Evolutionary conservation across 2,888 invertebrate genomes (phyloP).

Genomic region (Dorcus hopei): DNA sequence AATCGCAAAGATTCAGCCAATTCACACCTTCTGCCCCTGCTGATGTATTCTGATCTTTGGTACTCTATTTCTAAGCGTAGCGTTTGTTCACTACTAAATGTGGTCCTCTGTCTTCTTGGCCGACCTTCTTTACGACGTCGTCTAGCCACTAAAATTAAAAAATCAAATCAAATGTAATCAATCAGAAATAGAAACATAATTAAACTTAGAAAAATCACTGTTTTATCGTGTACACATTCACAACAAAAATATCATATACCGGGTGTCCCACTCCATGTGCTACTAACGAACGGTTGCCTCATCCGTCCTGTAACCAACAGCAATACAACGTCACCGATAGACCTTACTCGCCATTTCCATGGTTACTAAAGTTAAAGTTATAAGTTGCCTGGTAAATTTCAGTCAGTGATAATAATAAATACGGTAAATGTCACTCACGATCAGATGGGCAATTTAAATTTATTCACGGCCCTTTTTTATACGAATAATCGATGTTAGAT

Average conservation of each 20-base stretch:
- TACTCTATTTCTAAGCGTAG: conserved; percentile 87
- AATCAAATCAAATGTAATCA: neutral
- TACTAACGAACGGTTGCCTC: too few relatives aligned
- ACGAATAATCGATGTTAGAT: too few relatives aligned
- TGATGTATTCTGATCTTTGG: conserved; percentile 88
- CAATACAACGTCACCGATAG: too few relatives aligned
- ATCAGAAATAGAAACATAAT: neutral
- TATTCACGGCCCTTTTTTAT: too few relatives aligned
- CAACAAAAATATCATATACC: neutral
- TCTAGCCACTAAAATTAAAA: conserved; percentile 67
- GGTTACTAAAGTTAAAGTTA: too few relatives aligned
- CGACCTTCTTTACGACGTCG: conserved; percentile 82
- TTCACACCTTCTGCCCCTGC: conserved; percentile 77
- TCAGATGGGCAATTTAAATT: too few relatives aligned
- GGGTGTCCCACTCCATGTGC: too few relatives aligned
- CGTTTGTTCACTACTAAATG: conserved; percentile 93
- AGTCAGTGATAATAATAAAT: too few relatives aligned
- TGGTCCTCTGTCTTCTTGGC: conserved; percentile 86
- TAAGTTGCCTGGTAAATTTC: too few relatives aligned
- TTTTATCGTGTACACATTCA: neutral
- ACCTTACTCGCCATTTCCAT: too few relatives aligned
- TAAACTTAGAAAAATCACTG: neutral
- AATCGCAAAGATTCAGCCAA: conserved; percentile 66
- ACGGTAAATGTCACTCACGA: too few relatives aligned
- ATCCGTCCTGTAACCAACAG: too few relatives aligned